phyloP scores from a whole-genome alignment of 2,888 invertebrate species.

The Lomographa bimaculata region DNA sequence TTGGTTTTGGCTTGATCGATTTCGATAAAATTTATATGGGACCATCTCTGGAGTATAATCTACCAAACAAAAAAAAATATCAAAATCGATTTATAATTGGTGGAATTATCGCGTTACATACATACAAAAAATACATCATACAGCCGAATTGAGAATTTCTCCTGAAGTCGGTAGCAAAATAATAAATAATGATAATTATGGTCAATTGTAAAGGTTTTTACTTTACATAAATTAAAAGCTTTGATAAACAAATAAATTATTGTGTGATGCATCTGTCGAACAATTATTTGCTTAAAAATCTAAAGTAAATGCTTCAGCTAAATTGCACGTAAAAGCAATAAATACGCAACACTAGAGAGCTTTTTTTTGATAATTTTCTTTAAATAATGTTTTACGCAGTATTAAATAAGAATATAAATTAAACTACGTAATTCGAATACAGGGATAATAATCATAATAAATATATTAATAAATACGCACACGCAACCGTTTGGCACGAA shows the following conservation, averaged over 20 bases:
- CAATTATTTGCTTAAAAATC: background rate
- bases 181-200: constrained; percentile 11
- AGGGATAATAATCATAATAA: constrained; percentile 26
- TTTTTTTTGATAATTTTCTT: constrained; percentile 36
- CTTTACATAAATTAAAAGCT: constrained; percentile 6
- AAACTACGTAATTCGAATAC: constrained; percentile 29
- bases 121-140: too few species aligned
- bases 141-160: too few species aligned
- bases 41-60: too few species aligned
- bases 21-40: too few species aligned
- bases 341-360: constrained; percentile 70
- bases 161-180: too few species aligned
- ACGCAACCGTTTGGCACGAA: constrained; percentile 48
- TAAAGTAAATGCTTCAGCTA: constrained; percentile 15
- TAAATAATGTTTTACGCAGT: constrained; percentile 31
- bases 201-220: constrained; percentile 17
- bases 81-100: too few species aligned
- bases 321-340: constrained; percentile 49
- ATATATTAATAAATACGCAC: constrained; percentile 38
- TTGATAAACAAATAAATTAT: constrained; percentile 6
- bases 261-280: constrained; percentile 12
- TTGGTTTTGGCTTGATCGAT: too few species aligned
- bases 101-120: too few species aligned
- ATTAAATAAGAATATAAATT: constrained; percentile 20
- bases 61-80: too few species aligned